phyloP scores from a whole-genome alignment of 2,113 vertebrate genomes.

The Xyrauchen texanus region DNA sequence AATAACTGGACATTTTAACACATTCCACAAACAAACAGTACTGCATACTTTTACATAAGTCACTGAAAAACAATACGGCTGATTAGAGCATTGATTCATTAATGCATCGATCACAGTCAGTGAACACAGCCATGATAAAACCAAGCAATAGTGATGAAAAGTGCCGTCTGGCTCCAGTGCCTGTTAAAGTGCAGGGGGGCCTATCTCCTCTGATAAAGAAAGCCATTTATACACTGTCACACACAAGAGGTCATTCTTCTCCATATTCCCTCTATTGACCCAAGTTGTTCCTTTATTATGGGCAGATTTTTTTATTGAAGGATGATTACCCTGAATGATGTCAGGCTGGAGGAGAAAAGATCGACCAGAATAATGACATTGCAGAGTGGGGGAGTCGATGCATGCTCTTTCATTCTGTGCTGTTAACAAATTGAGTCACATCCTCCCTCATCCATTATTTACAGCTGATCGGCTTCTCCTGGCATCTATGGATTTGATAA shows the following conservation, averaged over 20 bases:
- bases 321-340: conserved; percentile 92
- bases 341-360: conserved; percentile 85
- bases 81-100: conserved; percentile 79
- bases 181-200: conserved; percentile 69
- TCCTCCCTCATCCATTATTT: conserved; percentile 98
- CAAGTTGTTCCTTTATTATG: conserved; percentile 89
- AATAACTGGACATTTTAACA: too few relatives aligned
- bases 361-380: conserved; percentile 90
- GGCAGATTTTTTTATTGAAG: conserved; percentile 85
- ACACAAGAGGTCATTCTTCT: conserved; percentile 73
- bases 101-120: conserved; percentile 67
- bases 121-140: conserved; percentile 61
- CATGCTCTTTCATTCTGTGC: conserved; percentile 74
- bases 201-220: conserved; percentile 76
- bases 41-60: conserved; percentile 62
- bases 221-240: conserved; percentile 75
- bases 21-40: too few relatives aligned
- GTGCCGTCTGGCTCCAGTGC: conserved; percentile 69
- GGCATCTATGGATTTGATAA: conserved; percentile 96
- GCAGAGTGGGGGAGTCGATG: conserved; percentile 70
- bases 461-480: conserved; percentile 89
- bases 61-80: conserved; percentile 69
- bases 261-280: conserved; percentile 80
- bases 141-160: conserved; percentile 75
- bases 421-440: conserved; percentile 93